Percentiles rank a stretch among this genome's conserved stretches.
These are phyloP conservation scores for Drosophila yakuba DNA, from an alignment of 1,140 invertebrate species.

Conservation along the genomic window DNA sequence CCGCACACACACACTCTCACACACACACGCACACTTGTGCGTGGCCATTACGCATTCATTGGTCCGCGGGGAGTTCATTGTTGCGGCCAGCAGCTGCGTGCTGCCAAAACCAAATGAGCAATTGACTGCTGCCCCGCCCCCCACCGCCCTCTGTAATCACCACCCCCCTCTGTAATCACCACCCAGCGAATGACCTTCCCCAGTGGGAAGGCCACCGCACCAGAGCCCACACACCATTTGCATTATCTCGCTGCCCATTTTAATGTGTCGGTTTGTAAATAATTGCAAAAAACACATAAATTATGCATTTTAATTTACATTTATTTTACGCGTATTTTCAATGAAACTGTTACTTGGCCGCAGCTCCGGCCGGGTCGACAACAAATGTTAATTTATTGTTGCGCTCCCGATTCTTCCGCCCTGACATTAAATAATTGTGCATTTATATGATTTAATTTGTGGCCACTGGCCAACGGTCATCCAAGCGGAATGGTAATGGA, in stretches of 20 bases:
- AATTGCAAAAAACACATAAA: slow-evolving; percentile 78
- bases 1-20: slow-evolving; percentile 17
- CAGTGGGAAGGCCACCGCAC: too few species aligned
- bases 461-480: slow-evolving; percentile 52
- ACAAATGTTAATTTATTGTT: slow-evolving; percentile 63
- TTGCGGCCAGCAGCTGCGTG: slow-evolving; percentile 74
- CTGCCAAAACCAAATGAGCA: slow-evolving; percentile 82
- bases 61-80: slow-evolving; percentile 68
- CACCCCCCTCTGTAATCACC: neutral
- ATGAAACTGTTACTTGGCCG: slow-evolving; percentile 53
- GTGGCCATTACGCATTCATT: slow-evolving; percentile 79
- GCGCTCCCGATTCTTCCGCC: slow-evolving; percentile 36
- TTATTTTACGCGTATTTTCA: slow-evolving; percentile 74
- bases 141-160: neutral
- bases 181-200: slow-evolving; percentile 16
- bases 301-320: slow-evolving; percentile 83
- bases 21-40: slow-evolving; percentile 19
- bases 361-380: slow-evolving; percentile 18
- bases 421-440: slow-evolving; percentile 80
- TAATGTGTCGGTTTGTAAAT: slow-evolving; percentile 83
- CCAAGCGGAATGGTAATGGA: slow-evolving; percentile 3
- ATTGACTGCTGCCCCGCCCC: slow-evolving; percentile 61
- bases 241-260: slow-evolving; percentile 74
- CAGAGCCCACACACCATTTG: neutral
- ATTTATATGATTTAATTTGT: slow-evolving; percentile 83